phyloP scores from a whole-genome alignment of 2,113 vertebrate genomes.

The Onychorhynchus coronatus region DNA sequence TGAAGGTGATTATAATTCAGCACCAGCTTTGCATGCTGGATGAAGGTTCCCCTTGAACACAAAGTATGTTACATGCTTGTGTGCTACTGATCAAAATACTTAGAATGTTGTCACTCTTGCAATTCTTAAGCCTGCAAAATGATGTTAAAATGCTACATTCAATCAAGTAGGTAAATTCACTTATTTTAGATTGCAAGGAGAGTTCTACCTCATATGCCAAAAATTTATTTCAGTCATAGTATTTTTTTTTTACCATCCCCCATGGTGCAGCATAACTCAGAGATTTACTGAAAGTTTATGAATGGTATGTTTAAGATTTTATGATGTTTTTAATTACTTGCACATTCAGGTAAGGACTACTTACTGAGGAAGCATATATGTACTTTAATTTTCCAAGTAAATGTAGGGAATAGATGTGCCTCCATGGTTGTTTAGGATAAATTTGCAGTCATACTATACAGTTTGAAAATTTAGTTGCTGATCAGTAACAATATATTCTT shows the following conservation, averaged over 20 bases:
- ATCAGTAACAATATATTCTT: neutral
- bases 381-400: slow-evolving; percentile 33
- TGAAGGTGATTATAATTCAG: slow-evolving; percentile 73
- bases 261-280: slow-evolving; percentile 36
- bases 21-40: slow-evolving; percentile 71
- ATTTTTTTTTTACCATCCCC: slow-evolving; percentile 30
- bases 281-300: slow-evolving; percentile 60
- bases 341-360: slow-evolving; percentile 27
- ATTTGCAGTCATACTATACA: neutral
- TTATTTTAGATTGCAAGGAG: slow-evolving; percentile 58
- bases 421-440: neutral
- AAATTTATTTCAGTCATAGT: slow-evolving; percentile 57
- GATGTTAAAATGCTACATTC: slow-evolving; percentile 65
- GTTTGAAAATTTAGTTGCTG: neutral
- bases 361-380: slow-evolving; percentile 36
- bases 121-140: slow-evolving; percentile 70
- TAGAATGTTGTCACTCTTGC: slow-evolving; percentile 54
- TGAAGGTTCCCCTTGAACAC: slow-evolving; percentile 75
- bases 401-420: neutral
- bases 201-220: slow-evolving; percentile 54
- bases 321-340: slow-evolving; percentile 50
- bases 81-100: slow-evolving; percentile 72
- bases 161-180: slow-evolving; percentile 72
- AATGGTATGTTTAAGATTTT: slow-evolving; percentile 54
- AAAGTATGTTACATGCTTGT: slow-evolving; percentile 69